Evolutionary conservation across 2,888 invertebrate species (phyloP), one percentile per base, ranked within the genome.

Genomic region (Teleogryllus oceanicus): DNA sequence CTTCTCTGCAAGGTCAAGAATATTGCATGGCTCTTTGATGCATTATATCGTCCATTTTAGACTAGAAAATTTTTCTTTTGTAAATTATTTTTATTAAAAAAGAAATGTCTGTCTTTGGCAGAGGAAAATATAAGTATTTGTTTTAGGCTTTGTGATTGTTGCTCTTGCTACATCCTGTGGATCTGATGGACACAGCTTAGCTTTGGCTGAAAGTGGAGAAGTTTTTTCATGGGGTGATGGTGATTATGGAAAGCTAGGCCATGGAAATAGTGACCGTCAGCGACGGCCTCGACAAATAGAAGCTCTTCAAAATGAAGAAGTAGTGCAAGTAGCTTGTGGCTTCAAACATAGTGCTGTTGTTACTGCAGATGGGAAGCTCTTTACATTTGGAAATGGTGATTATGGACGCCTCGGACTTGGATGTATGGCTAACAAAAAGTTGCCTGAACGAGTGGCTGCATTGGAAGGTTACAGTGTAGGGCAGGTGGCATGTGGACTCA

Each of bases 141-240:
- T 37, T 37, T 80, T 50, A 84, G 88, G 91, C 91, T 92, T 91
- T 86, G 90, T 91, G 1, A 89, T 92, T n/a, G 89, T 89, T 16
- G 89, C 91, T 84, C 84, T 92, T 80, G 89, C 90, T 1, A 91
- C 91, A 0, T 91, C 91, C 1, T 90, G 90, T 80, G 92, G 92
- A 2, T 90, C 91, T 2, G 92, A 92, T 85, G 92, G 92, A 1
- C 92, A 92, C 85, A 90, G 90, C 84, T 85, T 92, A 83, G 92
- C 92, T 2, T 84, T 92, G 78, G 90, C 91, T 1, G 91, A 91
- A 85, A 91, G 90, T 84, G 92, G 92, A 0, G 92, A 92, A 85
- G 91, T 92, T 49, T 92, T 91, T 84, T 90, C 90, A 24, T 92
- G 91, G 91, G 92, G 91, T 13, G 91, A 92, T 84, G 92, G 92